Conservation (phyloP, 2,888 invertebrate species). For the Heliconius cydno region DNA sequence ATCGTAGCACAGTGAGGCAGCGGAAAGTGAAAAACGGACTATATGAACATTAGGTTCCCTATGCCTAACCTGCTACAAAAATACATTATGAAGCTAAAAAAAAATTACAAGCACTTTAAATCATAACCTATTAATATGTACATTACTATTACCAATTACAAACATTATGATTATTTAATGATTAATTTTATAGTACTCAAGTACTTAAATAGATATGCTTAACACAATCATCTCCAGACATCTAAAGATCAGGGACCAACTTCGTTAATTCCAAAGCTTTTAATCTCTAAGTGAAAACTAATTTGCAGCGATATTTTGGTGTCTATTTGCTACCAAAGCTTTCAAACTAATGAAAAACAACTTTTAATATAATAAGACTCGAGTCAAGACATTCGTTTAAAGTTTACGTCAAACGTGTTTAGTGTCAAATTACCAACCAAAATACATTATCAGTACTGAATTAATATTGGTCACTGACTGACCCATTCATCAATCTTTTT, state of each 20-base stretch:
- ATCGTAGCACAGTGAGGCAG: too few relatives aligned
- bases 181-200: neutral
- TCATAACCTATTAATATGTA: too few relatives aligned
- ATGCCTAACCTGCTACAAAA: too few relatives aligned
- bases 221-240: slow-evolving; percentile 12
- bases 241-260: slow-evolving; percentile 19
- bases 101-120: too few relatives aligned
- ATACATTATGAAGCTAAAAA: too few relatives aligned
- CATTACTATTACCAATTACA: neutral
- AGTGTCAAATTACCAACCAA: slow-evolving; percentile 78
- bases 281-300: slow-evolving; percentile 42
- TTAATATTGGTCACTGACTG: slow-evolving; percentile 67
- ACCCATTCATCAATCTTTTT: slow-evolving; percentile 75
- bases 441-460: slow-evolving; percentile 73
- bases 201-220: slow-evolving; percentile 1
- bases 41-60: too few relatives aligned
- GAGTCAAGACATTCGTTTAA: slow-evolving; percentile 46
- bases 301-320: slow-evolving; percentile 41
- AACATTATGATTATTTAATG: neutral
- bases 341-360: slow-evolving; percentile 46
- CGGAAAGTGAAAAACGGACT: too few relatives aligned
- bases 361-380: slow-evolving; percentile 50
- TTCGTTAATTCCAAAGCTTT: slow-evolving; percentile 45
- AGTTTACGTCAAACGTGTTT: slow-evolving; percentile 62
- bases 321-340: slow-evolving; percentile 43